A percentile compares a stretch with the other conserved stretches of the same genome.
phyloP scores from a whole-genome alignment of 2,888 invertebrate genomes.

The Bembecia ichneumoniformis region DNA sequence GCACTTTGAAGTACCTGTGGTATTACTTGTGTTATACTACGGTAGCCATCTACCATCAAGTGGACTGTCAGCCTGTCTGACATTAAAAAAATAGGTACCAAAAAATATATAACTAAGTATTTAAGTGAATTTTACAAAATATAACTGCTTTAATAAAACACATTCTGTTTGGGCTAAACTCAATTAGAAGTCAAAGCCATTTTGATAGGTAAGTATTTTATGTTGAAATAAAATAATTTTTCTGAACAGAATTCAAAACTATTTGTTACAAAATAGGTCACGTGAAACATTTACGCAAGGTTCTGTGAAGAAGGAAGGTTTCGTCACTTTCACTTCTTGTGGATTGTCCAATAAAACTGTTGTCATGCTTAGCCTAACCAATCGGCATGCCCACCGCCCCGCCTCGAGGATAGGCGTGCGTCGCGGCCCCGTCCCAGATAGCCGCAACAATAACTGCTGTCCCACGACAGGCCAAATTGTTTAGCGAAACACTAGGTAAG shows the following conservation, averaged over 20 bases:
- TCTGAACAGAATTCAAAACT: not conserved
- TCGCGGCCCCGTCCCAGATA: conserved; percentile 38
- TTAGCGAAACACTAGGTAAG: not conserved
- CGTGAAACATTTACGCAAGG: conserved; percentile 43
- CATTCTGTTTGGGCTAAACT: too few species aligned
- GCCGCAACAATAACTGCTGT: conserved; percentile 30
- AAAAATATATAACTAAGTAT: too few species aligned
- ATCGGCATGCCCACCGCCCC: conserved; percentile 57
- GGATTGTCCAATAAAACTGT: conserved; percentile 62
- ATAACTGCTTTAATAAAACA: too few species aligned
- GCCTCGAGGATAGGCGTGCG: conserved; percentile 60
- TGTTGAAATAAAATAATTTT: too few species aligned
- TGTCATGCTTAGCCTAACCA: conserved; percentile 66
- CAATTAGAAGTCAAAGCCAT: too few species aligned
- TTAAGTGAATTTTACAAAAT: too few species aligned
- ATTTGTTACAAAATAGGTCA: conserved; percentile 15
- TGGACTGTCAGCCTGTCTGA: too few species aligned
- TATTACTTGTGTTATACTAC: too few species aligned
- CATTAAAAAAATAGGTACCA: too few species aligned
- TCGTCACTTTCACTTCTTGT: conserved; percentile 62
- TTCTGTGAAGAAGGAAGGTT: conserved; percentile 43
- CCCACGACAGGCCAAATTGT: conserved; percentile 9
- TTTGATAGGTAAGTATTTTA: too few species aligned
- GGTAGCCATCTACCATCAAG: too few species aligned
- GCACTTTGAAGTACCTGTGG: too few species aligned